Evolutionary conservation across 2,113 vertebrate species (phyloP).

Genomic region (Poecile atricapillus): DNA sequence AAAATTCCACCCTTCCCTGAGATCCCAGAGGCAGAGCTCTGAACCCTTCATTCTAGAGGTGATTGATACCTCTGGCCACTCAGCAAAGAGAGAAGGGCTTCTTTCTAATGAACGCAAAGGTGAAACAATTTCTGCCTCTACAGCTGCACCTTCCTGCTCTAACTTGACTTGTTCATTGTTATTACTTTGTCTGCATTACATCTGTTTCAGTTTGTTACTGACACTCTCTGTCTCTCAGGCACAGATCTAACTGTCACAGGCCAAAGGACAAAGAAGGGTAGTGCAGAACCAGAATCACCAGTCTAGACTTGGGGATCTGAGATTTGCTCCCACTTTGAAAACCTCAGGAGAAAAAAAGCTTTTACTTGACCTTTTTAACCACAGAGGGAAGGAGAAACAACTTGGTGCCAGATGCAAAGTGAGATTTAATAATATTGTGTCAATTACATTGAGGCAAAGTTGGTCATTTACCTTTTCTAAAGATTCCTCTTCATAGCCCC

Average conservation of each 20-base stretch:
- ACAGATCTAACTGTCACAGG: neutral
- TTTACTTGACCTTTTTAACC: neutral
- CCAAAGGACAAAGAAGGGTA: neutral
- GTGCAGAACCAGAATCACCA: neutral
- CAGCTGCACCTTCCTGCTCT: neutral
- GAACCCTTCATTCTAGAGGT: neutral
- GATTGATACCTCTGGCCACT: neutral
- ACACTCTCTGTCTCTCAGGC: neutral
- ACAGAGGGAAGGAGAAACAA: neutral
- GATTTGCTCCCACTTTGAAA: neutral
- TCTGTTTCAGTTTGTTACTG: neutral
- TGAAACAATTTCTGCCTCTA: neutral
- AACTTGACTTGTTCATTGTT: neutral
- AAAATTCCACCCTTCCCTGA: neutral
- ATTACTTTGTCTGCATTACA: neutral
- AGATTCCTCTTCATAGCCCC: constrained; percentile 73
- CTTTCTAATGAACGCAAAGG: neutral
- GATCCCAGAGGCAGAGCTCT: neutral
- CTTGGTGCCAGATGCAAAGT: neutral
- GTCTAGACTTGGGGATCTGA: neutral
- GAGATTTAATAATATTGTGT: neutral
- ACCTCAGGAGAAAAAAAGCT: neutral
- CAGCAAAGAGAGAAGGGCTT: neutral
- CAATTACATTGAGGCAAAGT: neutral
- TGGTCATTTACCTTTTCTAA: constrained; percentile 82